Base-by-base conservation (phyloP, 1,140 invertebrate genomes). In the Alviniconcha marisindica region DNA sequence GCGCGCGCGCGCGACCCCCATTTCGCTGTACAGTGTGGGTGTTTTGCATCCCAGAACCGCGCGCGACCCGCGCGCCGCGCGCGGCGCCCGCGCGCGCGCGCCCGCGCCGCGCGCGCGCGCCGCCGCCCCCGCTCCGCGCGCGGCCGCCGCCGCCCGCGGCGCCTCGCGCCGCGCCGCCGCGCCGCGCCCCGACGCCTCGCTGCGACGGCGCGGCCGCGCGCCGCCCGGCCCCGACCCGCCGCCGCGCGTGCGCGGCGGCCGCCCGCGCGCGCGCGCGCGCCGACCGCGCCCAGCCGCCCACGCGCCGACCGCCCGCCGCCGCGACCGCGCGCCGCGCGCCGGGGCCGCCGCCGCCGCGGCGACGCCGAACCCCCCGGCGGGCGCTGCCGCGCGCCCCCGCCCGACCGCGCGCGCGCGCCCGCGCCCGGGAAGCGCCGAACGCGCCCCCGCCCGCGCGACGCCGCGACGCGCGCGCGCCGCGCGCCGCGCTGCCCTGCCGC, bases 361-460 rank as follows among this genome's bases (percentile, higher is more conserved):
- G n/a, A n/a, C n/a, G n/a, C n/a, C n/a, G n/a, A n/a, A n/a, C n/a
- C n/a, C n/a, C n/a, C n/a, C n/a, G n/a, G n/a, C n/a, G n/a, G n/a
- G n/a, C n/a, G n/a, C n/a, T n/a, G n/a, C n/a, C n/a, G n/a, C n/a
- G n/a, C n/a, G n/a, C n/a, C n/a, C n/a, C n/a, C n/a, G n/a, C n/a
- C n/a, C n/a, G n/a, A n/a, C n/a, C n/a, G n/a, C n/a, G n/a, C n/a
- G n/a, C n/a, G n/a, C n/a, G n/a, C n/a, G n/a, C n/a, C n/a, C n/a
- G n/a, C n/a, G n/a, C n/a, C n/a, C n/a, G n/a, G n/a, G n/a, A n/a
- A n/a, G n/a, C n/a, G 7, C 66, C 10, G n/a, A 7, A 12, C 66
- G n/a, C 66, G 66, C 66, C 66, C n/a, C 66, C 7, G 12, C n/a
- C 66, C 66, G n/a, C n/a, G n/a, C n/a, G n/a, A n/a, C 66, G 7